Evolutionary conservation across 2,797 vertebrate genomes (phyloP), one percentile per base, ranked within the genome.

Genomic region (Peromyscus attwateri): DNA sequence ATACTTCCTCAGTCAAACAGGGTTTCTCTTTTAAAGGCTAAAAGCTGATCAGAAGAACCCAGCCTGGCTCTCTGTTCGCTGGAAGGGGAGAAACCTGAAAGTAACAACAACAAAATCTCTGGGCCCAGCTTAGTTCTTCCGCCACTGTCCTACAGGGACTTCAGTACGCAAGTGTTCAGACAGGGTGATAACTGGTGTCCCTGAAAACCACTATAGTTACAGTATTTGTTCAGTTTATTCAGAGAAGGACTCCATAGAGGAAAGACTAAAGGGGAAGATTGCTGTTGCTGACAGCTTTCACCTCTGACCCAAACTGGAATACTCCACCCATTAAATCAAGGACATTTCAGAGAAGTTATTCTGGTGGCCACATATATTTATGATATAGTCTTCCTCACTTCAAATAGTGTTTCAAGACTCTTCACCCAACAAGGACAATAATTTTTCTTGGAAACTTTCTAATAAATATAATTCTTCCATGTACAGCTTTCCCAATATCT

Each of bases 201-300:
- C 29, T 95, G 21, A 2, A 89, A 91, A 90, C 14, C 13, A 84
- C 6, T 21, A 3, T 12, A 37, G 31, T 77, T 89, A 85, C 89
- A 94, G 49, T 76, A 70, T 82, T 83, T 94, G 34, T 73, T 87
- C 52, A 66, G 12, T 92, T 87, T 80, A 71, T 81, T 92, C 89
- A 89, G 75, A 93, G 60, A 76, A 93, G 19, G 25, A 40, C 17
- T 52, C 64, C 66, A 25, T 13, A 14, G 93, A 29, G 7, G 4
- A 70, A 88, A 92, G 37, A 77, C n/a, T 64, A 85, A 81, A 52
- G 91, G 68, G 2, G 37, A 91, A 71, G 49, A 62, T 83, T 92
- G 12, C 55, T 55, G 0, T n/a, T 77, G 75, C 37, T 91, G 34
- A 16, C n/a, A 91, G 57, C 31, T 89, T 96, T 85, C 46, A 95